Evolutionary conservation across 37 sponge, comb jelly and placozoan species (phyloP).

Genomic region (Theonella swinhoei): DNA sequence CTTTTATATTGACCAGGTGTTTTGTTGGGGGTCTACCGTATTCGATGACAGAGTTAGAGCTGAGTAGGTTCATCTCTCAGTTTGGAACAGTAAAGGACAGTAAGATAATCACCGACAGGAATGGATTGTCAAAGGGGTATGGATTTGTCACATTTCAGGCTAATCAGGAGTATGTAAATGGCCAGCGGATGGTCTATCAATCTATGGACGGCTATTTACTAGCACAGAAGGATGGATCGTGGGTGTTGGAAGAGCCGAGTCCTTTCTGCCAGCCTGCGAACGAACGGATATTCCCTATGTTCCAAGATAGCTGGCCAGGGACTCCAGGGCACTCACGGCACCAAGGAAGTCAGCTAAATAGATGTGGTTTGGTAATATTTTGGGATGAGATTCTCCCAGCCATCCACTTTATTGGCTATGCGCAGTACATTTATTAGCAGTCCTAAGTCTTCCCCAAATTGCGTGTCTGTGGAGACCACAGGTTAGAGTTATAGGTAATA

Average conservation of each 20-base stretch:
- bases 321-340: too few species aligned
- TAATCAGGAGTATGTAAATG: slow-evolving; percentile 64
- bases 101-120: slow-evolving; percentile 83
- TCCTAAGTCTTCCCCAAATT: too few species aligned
- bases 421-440: too few species aligned
- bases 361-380: too few species aligned
- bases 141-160: too few species aligned
- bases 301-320: too few species aligned
- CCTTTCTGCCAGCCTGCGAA: slow-evolving; percentile 36
- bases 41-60: slow-evolving; percentile 81
- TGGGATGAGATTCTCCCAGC: too few species aligned
- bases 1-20: slow-evolving; percentile 80
- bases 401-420: too few species aligned
- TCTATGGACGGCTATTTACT: slow-evolving; percentile 12
- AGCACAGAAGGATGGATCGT: slow-evolving; percentile 20
- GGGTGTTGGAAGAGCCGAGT: slow-evolving; percentile 25
- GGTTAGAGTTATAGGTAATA: too few species aligned
- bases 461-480: too few species aligned
- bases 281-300: too few species aligned
- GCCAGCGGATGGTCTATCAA: slow-evolving; percentile 8
- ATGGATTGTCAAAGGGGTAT: slow-evolving; percentile 86
- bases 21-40: slow-evolving; percentile 87
- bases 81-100: slow-evolving; percentile 80
- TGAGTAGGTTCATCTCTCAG: slow-evolving; percentile 67
- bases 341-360: too few species aligned